A percentile compares a stretch with the other conserved stretches of the same genome.
Evolutionary conservation across 2,888 invertebrate species (phyloP).

Genomic region (Phalera bucephala): DNA sequence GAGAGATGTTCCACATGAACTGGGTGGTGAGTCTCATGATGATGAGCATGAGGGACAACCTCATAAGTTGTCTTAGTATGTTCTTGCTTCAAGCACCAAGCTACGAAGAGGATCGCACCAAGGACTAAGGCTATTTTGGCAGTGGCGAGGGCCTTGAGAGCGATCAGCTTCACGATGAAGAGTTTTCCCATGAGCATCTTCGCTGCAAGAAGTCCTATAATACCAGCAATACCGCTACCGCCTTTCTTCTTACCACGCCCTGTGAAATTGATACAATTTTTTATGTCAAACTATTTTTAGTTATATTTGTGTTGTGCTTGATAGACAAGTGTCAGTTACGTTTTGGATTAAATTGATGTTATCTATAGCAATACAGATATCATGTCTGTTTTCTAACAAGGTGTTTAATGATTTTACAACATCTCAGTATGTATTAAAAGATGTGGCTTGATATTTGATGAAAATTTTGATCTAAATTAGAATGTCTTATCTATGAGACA

Average conservation of each 20-base stretch:
- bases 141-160: conserved; percentile 91
- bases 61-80: conserved; percentile 74
- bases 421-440: no score
- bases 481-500: no score
- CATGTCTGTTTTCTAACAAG: no score
- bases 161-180: conserved; percentile 90
- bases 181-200: conserved; percentile 79
- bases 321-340: no score
- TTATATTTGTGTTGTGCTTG: no score
- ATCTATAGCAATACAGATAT: no score
- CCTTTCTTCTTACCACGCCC: conserved; percentile 90
- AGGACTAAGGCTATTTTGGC: conserved; percentile 92
- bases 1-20: conserved; percentile 80
- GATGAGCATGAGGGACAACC: conserved; percentile 71
- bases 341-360: no score
- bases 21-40: conserved; percentile 85
- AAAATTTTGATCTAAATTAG: no score
- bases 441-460: no score
- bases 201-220: conserved; percentile 84
- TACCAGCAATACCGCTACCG: conserved; percentile 86
- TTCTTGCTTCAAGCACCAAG: conserved; percentile 71
- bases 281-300: no score
- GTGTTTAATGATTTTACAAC: no score
- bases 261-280: conserved; percentile 47
- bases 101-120: conserved; percentile 85